Conservation (phyloP, 2,113 vertebrate species). For the Coregonus clupeaformis region DNA sequence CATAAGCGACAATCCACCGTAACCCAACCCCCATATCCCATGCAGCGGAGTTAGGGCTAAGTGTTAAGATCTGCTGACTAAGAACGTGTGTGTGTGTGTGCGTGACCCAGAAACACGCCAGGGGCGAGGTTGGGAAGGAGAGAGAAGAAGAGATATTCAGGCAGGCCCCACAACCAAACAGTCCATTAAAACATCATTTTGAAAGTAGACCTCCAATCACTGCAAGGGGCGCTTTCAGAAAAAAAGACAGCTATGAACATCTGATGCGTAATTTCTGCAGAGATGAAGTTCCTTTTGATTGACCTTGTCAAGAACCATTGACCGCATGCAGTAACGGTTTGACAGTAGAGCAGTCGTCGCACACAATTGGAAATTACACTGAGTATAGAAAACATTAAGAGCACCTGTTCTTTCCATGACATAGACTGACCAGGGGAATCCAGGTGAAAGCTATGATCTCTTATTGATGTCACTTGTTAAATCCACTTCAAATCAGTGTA, state of each 20-base stretch:
- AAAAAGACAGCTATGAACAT: slow-evolving; percentile 5
- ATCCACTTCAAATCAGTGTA: no score
- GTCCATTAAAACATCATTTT: not conserved
- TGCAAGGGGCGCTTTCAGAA: not conserved
- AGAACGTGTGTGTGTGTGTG: not conserved
- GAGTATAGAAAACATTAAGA: not conserved
- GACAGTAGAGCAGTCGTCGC: not conserved
- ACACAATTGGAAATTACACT: not conserved
- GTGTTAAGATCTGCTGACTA: slow-evolving; percentile 23
- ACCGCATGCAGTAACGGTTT: no score
- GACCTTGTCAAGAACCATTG: not conserved
- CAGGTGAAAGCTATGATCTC: no score
- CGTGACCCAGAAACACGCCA: not conserved
- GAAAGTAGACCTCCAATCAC: not conserved
- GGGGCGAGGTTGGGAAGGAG: not conserved
- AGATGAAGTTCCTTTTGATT: not conserved
- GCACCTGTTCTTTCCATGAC: no score
- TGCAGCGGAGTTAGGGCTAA: slow-evolving; percentile 21
- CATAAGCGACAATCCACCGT: not conserved
- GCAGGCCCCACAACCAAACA: not conserved
- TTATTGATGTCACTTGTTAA: no score
- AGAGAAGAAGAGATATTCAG: not conserved
- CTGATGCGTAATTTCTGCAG: not conserved
- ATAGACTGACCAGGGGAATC: no score
- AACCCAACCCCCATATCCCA: slow-evolving; percentile 16